Conservation (phyloP, 2,113 vertebrate genomes). For the Triplophysa dalaica region DNA sequence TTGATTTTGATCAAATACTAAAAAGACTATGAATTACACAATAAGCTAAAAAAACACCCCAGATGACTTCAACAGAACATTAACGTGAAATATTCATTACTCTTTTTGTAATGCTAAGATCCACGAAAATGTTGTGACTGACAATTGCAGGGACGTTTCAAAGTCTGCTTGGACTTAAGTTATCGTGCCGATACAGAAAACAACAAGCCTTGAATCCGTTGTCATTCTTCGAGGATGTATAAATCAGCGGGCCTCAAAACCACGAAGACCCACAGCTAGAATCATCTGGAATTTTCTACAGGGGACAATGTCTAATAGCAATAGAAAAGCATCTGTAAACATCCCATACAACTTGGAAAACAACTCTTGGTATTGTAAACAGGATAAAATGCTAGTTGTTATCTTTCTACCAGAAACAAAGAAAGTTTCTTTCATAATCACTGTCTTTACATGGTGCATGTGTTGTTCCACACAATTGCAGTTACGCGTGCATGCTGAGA, state of each 20-base stretch:
- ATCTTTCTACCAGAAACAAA: not conserved
- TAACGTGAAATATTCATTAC: too few species aligned
- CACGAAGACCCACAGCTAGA: slow-evolving; percentile 19
- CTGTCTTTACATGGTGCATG: not conserved
- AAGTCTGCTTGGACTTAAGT: not conserved
- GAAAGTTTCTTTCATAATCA: not conserved
- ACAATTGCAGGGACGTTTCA: not conserved
- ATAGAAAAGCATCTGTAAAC: slow-evolving; percentile 22
- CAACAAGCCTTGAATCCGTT: slow-evolving; percentile 2
- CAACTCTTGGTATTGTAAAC: not conserved
- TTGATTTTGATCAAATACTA: too few species aligned
- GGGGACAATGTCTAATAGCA: not conserved
- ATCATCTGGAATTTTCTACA: not conserved
- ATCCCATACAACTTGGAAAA: slow-evolving; percentile 7
- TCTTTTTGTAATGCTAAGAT: too few species aligned
- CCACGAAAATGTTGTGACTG: not conserved
- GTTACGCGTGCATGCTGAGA: not conserved
- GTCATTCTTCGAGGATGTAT: not conserved
- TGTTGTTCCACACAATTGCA: not conserved
- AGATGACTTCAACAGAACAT: too few species aligned
- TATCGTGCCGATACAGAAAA: not conserved
- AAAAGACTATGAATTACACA: too few species aligned
- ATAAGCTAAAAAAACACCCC: too few species aligned
- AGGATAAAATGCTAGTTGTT: not conserved
- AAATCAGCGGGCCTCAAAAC: not conserved